Base-by-base conservation (phyloP, 1,140 invertebrate genomes). In the Nymphalis io region DNA sequence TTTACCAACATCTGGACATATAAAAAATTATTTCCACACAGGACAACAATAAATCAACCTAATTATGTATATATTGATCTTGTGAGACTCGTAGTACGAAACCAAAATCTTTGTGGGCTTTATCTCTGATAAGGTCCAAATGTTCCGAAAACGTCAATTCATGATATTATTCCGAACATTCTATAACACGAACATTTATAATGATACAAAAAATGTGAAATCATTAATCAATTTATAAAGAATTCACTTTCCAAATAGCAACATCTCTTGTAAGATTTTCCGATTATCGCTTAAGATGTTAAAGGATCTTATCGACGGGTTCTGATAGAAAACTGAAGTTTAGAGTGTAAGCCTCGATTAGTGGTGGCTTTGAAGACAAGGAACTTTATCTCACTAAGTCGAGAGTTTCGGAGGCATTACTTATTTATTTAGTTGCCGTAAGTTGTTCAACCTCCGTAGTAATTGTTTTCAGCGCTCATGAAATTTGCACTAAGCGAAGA, bases 341-440 rank as follows among this genome's bases (percentile, higher is more conserved):
- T 61, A 59, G 33, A 53, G 12, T 44, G 46, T 39, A 51, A 68
- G 46, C 46, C 59, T 68, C 66, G 66, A 68, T 68, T 68, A 68
- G 66, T 61, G 66, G 66, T 53, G 59, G 66, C 59, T 68, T 68
- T 68, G 46, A 53, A 68, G 33, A 55, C 58, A 42, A 60, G 38
- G 42, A 67, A 67, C 64, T 62, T 60, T 62, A 72, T 67, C 63
- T 61, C 59, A 53, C 39, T 55, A 42, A 66, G 63, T 33, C 51
- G 53, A 18, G 64, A 55, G 63, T 63, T 70, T 67, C 27, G 40
- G 60, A 65, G 51, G 57, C 69, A 71, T 71, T 72, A 71, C 44
- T 44, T 71, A 72, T 67, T 72, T 67, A 72, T 72, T 67, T 55
- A 72, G 57, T 66, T 61, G 48, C 53, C 44, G 20, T 60, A 60